Percentiles rank a stretch among this genome's conserved stretches.
Conservation (phyloP, 2,888 invertebrate species). For the Melolontha melolontha region DNA sequence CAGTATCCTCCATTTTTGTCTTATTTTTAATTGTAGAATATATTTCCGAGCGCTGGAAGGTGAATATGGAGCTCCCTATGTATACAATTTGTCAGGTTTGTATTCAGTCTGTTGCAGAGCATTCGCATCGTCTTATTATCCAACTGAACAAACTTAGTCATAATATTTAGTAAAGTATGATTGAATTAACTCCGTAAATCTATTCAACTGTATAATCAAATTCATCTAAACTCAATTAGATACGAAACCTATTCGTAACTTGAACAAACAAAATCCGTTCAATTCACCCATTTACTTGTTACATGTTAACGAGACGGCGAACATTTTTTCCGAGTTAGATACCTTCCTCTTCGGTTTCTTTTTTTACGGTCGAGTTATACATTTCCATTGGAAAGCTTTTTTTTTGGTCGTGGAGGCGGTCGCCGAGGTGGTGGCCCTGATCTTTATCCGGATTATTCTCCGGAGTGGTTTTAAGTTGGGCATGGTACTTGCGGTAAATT, state of each 20-base stretch:
- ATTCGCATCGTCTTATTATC: not conserved
- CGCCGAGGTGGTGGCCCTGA: slow-evolving; percentile 44
- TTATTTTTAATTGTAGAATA: too few relatives aligned
- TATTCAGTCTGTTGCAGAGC: too few relatives aligned
- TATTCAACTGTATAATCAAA: slow-evolving; percentile 16
- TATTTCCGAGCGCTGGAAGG: too few relatives aligned
- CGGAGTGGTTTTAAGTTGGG: slow-evolving; percentile 59
- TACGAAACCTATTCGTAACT: slow-evolving; percentile 12
- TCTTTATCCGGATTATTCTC: slow-evolving; percentile 59
- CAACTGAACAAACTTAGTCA: slow-evolving; percentile 18
- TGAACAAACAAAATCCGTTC: slow-evolving; percentile 17
- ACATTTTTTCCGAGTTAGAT: slow-evolving; percentile 17
- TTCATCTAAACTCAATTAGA: slow-evolving; percentile 16
- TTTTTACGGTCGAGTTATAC: slow-evolving; percentile 41
- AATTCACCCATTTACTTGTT: slow-evolving; percentile 44
- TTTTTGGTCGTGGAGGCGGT: slow-evolving; percentile 38
- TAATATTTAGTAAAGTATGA: slow-evolving; percentile 19
- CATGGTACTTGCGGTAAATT: slow-evolving; percentile 59
- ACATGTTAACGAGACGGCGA: slow-evolving; percentile 44
- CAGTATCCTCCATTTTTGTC: too few relatives aligned
- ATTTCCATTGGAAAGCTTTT: slow-evolving; percentile 51
- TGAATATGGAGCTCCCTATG: too few relatives aligned
- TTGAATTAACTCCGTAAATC: slow-evolving; percentile 14
- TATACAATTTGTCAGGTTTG: too few relatives aligned
- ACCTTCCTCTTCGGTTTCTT: slow-evolving; percentile 16